Conservation (phyloP, 1,140 invertebrate genomes). For the Trinorchestia longiramus region DNA sequence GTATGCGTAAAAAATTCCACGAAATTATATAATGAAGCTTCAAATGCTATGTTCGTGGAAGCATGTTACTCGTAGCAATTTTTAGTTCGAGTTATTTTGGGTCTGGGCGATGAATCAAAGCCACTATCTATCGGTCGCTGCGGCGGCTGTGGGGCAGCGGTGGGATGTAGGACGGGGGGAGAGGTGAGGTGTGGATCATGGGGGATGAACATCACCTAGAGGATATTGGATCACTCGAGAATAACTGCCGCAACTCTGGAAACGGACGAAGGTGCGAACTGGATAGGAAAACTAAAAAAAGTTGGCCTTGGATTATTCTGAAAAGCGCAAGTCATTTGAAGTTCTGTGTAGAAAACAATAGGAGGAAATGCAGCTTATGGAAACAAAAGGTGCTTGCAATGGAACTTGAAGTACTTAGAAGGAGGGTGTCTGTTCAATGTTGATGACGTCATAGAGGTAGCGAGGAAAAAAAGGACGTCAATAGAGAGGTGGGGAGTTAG, state of each 20-base stretch:
- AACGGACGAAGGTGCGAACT: not conserved
- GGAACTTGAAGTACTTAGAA: not conserved
- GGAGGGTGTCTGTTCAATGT: not conserved
- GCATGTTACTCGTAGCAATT: not conserved
- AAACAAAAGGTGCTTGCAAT: not conserved
- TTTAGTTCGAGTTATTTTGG: conserved; percentile 26
- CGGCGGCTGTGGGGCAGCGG: not conserved
- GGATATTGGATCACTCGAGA: conserved; percentile 10
- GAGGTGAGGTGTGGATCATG: not conserved
- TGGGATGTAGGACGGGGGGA: not conserved
- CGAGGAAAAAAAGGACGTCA: not conserved
- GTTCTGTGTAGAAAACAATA: not conserved
- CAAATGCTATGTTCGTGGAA: not conserved
- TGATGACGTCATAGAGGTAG: not conserved
- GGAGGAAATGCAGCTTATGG: not conserved
- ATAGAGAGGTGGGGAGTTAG: not conserved
- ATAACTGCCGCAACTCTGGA: not conserved
- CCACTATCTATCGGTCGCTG: conserved; percentile 28
- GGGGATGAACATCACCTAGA: not conserved
- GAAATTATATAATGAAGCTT: not conserved
- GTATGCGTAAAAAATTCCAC: not conserved
- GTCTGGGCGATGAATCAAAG: not conserved
- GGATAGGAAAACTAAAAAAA: not conserved
- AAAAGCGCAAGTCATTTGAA: not conserved
- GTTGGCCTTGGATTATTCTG: not conserved